Evolutionary conservation across 1,140 invertebrate species (phyloP).

Genomic region (Zaprionus camerounensis): DNA sequence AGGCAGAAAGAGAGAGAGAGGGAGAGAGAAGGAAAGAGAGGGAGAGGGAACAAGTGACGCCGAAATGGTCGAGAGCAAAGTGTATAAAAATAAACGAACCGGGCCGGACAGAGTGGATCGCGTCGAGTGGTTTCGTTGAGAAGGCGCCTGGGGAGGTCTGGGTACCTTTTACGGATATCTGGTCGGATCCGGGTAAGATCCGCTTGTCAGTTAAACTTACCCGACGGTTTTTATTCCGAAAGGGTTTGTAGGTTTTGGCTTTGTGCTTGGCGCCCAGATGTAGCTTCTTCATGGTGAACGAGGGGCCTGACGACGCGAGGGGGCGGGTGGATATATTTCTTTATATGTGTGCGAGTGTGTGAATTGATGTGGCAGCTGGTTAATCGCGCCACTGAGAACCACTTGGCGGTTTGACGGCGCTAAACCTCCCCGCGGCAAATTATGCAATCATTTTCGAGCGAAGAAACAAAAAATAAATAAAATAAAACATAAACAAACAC

Average conservation of each 20-base stretch:
- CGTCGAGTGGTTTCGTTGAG: conserved; percentile 8
- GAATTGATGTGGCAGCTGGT: conserved; percentile 21
- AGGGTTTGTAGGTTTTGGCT: conserved; percentile 75
- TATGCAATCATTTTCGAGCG: conserved; percentile 71
- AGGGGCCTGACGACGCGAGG: neutral
- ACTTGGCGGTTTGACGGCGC: conserved; percentile 23
- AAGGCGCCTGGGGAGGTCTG: neutral
- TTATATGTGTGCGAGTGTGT: neutral
- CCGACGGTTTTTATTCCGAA: conserved; percentile 75
- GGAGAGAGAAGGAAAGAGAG: neutral
- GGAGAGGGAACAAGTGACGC: neutral
- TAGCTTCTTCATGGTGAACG: conserved; percentile 72
- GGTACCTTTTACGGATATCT: neutral
- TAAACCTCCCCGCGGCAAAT: conserved; percentile 44
- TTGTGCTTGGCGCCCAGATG: conserved; percentile 74
- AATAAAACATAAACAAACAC: conserved; percentile 72
- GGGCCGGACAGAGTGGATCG: conserved; percentile 47
- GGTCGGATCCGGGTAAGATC: conserved; percentile 3
- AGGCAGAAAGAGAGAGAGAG: neutral
- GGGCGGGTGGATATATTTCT: neutral
- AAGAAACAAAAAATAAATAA: conserved; percentile 11
- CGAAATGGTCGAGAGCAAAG: conserved; percentile 62
- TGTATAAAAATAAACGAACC: conserved; percentile 78
- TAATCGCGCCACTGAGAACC: conserved; percentile 19
- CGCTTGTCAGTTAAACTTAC: conserved; percentile 55